Percentiles rank a stretch among this genome's conserved stretches.
These are phyloP conservation scores for Mustela nigripes DNA, from an alignment of 2,113 vertebrate species.

Conservation along the genomic window DNA sequence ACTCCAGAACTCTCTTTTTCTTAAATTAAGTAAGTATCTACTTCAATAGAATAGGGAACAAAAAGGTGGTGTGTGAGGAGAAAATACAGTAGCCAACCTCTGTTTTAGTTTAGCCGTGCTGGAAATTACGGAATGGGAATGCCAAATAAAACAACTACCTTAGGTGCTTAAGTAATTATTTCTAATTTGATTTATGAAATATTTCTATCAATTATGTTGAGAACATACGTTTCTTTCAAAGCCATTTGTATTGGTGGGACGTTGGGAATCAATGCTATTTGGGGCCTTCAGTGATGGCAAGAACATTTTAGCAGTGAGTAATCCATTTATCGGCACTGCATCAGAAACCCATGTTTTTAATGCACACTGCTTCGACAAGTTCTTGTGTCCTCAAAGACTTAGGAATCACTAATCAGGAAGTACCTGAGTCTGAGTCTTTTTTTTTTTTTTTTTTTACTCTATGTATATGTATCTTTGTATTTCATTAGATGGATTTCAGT, in stretches of 20 bases:
- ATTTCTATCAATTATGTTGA: neutral
- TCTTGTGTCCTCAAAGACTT: neutral
- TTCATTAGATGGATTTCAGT: neutral
- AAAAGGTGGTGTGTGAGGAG: neutral
- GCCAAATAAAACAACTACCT: neutral
- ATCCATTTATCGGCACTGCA: neutral
- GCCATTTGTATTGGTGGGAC: neutral
- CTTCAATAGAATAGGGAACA: neutral
- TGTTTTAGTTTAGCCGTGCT: neutral
- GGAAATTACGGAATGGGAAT: neutral
- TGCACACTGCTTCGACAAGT: neutral
- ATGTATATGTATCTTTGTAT: neutral
- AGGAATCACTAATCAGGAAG: neutral
- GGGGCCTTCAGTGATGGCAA: neutral
- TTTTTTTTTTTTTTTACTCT: neutral
- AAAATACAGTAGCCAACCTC: neutral
- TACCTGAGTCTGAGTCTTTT: neutral
- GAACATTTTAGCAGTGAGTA: neutral
- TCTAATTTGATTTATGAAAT: conserved; percentile 37
- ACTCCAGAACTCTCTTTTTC: neutral
- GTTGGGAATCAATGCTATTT: neutral
- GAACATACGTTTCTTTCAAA: conserved; percentile 25
- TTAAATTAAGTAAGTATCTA: conserved; percentile 54
- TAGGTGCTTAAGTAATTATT: neutral
- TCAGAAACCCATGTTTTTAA: neutral